phyloP scores from a whole-genome alignment of 2,888 invertebrate species.

The Diloba caeruleocephala region DNA sequence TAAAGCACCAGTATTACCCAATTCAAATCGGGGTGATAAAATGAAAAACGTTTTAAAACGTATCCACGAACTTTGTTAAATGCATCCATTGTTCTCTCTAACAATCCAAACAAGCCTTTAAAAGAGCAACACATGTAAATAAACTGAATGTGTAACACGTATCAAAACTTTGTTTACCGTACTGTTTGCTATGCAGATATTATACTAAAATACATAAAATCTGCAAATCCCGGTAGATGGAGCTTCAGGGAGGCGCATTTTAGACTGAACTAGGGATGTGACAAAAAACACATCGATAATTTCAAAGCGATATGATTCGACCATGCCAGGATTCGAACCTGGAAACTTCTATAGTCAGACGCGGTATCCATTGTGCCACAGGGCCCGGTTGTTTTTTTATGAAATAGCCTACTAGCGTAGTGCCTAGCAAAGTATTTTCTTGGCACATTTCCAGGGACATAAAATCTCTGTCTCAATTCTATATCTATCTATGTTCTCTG shows the following conservation, averaged over 20 bases:
- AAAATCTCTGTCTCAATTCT: too few relatives aligned
- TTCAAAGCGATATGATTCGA: constrained; percentile 60
- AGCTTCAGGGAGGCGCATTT: constrained; percentile 62
- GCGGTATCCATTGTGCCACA: constrained; percentile 92
- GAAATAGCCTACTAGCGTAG: constrained; percentile 4
- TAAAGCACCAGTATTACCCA: too few relatives aligned
- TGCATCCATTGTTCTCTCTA: too few relatives aligned
- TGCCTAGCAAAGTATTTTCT: not conserved
- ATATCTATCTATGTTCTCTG: too few relatives aligned
- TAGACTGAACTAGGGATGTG: constrained; percentile 61
- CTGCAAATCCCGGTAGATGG: constrained; percentile 57
- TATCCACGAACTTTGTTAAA: too few relatives aligned
- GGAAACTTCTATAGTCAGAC: constrained; percentile 92
- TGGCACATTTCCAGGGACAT: constrained; percentile 24
- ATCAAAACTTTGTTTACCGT: constrained; percentile 49
- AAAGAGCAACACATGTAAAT: constrained; percentile 1
- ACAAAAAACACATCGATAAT: constrained; percentile 32
- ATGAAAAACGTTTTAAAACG: too few relatives aligned
- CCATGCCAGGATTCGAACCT: constrained; percentile 90
- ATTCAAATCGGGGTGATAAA: too few relatives aligned
- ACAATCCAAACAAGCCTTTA: constrained; percentile 3
- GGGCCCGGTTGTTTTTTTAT: constrained; percentile 67
- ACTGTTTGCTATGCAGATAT: constrained; percentile 25
- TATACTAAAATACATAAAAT: constrained; percentile 60
- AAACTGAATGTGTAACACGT: constrained; percentile 27